Evolutionary conservation across 2,797 vertebrate species (phyloP).

Genomic region (Sebastes minor): DNA sequence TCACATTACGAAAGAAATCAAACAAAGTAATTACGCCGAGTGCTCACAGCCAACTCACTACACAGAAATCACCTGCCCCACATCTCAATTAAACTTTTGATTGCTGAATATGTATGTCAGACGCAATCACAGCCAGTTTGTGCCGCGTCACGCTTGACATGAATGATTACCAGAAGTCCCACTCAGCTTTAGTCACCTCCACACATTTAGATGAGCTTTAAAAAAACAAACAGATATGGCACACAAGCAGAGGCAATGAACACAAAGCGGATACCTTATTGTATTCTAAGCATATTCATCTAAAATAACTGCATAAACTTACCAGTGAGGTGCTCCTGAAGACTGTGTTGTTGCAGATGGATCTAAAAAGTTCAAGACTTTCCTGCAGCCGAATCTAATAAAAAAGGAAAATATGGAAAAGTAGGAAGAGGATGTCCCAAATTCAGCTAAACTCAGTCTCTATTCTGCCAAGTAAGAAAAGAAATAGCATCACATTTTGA

Average conservation of each 20-base stretch:
- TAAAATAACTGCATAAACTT: slow-evolving; percentile 20
- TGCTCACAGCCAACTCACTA: background rate
- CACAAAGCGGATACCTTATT: background rate
- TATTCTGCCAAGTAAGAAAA: background rate
- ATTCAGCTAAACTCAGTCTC: background rate
- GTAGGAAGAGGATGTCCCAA: background rate
- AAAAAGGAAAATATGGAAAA: background rate
- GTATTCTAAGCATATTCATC: background rate
- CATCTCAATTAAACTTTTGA: slow-evolving; percentile 15
- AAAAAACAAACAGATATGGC: background rate
- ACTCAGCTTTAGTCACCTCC: background rate
- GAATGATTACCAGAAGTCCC: slow-evolving; percentile 6
- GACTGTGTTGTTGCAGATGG: slow-evolving; percentile 63
- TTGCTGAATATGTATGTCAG: slow-evolving; percentile 31
- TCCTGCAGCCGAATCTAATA: slow-evolving; percentile 74
- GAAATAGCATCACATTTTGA: background rate
- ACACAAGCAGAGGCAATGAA: background rate
- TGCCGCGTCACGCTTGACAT: background rate
- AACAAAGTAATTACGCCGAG: slow-evolving; percentile 11
- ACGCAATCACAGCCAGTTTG: slow-evolving; percentile 30
- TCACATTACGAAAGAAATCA: slow-evolving; percentile 3
- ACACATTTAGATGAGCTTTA: slow-evolving; percentile 1
- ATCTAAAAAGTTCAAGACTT: slow-evolving; percentile 74
- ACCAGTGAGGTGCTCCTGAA: slow-evolving; percentile 75
- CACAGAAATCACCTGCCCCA: slow-evolving; percentile 22